A percentile compares a stretch with the other conserved stretches of the same genome.
Conservation (phyloP, 2,113 vertebrate genomes). For the Phoenicopterus ruber region DNA sequence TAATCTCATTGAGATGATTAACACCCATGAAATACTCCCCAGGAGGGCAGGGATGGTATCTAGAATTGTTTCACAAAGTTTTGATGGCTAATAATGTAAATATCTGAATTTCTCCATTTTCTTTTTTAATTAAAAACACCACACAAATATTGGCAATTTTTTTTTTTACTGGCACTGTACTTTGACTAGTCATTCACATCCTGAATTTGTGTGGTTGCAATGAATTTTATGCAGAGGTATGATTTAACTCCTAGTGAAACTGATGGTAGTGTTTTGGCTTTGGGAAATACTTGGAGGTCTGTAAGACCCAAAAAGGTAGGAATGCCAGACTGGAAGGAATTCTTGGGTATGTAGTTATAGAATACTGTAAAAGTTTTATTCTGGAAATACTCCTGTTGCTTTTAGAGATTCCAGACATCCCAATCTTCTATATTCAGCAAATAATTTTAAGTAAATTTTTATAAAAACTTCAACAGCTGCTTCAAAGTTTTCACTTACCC, state of each 20-base stretch:
- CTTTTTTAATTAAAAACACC: background rate
- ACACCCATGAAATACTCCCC: background rate
- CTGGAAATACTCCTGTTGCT: background rate
- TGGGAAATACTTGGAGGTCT: background rate
- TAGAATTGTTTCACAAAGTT: background rate
- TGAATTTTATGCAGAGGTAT: background rate
- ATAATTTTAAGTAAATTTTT: background rate
- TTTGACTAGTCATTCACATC: background rate
- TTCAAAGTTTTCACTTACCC: constrained; percentile 10
- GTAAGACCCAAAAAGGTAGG: background rate
- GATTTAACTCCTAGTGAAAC: background rate
- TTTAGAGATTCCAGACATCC: background rate
- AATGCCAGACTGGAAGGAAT: background rate
- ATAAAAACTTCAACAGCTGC: background rate
- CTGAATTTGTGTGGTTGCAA: background rate
- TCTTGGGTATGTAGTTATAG: background rate
- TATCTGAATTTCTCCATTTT: background rate
- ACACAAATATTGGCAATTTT: background rate
- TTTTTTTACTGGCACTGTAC: background rate
- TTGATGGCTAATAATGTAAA: background rate
- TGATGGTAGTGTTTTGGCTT: background rate
- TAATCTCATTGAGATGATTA: background rate
- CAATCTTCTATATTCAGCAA: background rate
- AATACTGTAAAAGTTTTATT: background rate
- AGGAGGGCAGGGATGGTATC: background rate